Evolutionary conservation across 2,113 vertebrate genomes (phyloP).

Genomic region (Leptodactylus fuscus): DNA sequence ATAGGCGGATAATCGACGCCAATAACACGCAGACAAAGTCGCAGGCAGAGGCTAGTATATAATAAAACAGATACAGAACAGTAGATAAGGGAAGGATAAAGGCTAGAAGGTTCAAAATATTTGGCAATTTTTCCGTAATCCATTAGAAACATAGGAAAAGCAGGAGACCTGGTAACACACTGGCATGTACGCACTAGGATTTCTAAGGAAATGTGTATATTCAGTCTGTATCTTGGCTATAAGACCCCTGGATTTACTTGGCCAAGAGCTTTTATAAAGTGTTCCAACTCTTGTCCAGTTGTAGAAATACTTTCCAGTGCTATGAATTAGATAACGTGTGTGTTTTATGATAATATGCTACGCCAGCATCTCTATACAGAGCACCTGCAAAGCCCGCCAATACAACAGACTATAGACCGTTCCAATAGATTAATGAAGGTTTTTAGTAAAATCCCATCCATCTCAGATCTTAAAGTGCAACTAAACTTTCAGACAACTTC

Average conservation of each 20-base stretch:
- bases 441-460: neutral
- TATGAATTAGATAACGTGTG: neutral
- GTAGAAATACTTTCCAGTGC: slow-evolving; percentile 12
- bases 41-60: no score
- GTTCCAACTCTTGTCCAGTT: neutral
- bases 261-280: neutral
- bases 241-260: slow-evolving; percentile 3
- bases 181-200: neutral
- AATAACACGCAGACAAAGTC: no score
- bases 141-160: neutral
- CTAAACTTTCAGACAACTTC: no score
- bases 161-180: neutral
- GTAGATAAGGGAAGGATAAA: no score
- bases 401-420: no score
- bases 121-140: neutral
- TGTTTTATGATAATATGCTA: neutral
- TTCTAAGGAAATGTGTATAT: neutral
- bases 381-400: neutral
- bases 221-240: neutral
- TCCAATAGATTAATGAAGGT: neutral
- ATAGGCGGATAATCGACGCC: no score
- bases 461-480: neutral
- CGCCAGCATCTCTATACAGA: neutral
- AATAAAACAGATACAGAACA: no score
- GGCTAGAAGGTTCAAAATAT: neutral